phyloP scores from a whole-genome alignment of 1,140 invertebrate species.

The Teleopsis dalmanni region DNA sequence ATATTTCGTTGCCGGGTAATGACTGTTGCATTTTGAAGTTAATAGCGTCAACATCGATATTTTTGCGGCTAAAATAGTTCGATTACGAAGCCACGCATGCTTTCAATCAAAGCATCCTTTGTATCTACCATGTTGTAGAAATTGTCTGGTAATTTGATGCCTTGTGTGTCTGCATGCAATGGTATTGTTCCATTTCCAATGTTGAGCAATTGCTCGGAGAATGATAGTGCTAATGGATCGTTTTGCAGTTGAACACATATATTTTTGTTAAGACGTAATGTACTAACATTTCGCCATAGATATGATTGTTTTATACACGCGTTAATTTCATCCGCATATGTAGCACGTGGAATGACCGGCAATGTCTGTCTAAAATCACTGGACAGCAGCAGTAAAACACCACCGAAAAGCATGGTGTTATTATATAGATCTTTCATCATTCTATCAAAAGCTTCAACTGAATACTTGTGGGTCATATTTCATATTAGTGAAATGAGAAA shows the following conservation, averaged over 20 bases:
- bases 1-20: too few relatives aligned
- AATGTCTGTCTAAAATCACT: slow-evolving; percentile 50
- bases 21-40: slow-evolving; percentile 29
- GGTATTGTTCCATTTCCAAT: slow-evolving; percentile 38
- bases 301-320: slow-evolving; percentile 19
- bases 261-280: slow-evolving; percentile 26
- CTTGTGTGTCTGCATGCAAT: slow-evolving; percentile 25
- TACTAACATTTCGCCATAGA: slow-evolving; percentile 44
- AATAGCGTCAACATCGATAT: slow-evolving; percentile 33
- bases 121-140: slow-evolving; percentile 25
- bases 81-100: slow-evolving; percentile 32
- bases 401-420: slow-evolving; percentile 25
- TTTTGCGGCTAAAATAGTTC: slow-evolving; percentile 35
- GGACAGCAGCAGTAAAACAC: slow-evolving; percentile 29
- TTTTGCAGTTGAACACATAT: slow-evolving; percentile 12
- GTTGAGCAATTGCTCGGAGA: slow-evolving; percentile 12
- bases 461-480: slow-evolving; percentile 10
- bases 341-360: slow-evolving; percentile 44
- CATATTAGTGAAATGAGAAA: slow-evolving; percentile 41
- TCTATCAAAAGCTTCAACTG: slow-evolving; percentile 42
- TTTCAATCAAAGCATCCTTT: slow-evolving; percentile 36
- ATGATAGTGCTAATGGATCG: slow-evolving; percentile 6
- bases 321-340: slow-evolving; percentile 17
- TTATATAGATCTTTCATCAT: slow-evolving; percentile 36
- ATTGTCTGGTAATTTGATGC: slow-evolving; percentile 37